phyloP scores from a whole-genome alignment of 2,797 vertebrate species.

The Tinamus major region DNA sequence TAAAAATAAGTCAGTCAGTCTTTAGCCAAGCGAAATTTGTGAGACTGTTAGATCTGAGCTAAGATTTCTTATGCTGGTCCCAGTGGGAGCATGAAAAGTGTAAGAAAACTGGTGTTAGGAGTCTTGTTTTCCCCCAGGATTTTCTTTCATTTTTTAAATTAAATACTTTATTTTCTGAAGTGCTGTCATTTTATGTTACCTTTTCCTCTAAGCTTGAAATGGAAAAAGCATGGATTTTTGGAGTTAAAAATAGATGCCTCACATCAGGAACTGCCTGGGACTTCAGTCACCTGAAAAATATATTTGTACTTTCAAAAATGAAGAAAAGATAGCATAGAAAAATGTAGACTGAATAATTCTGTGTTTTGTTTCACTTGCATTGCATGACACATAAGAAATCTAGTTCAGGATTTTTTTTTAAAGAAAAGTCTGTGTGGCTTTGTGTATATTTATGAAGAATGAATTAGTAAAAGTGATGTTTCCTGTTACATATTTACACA shows the following conservation, averaged over 20 bases:
- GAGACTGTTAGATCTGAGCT: background rate
- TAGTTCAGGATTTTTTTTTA: background rate
- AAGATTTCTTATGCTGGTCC: background rate
- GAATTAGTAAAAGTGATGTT: background rate
- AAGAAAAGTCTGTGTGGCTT: background rate
- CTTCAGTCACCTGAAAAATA: background rate
- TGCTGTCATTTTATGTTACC: background rate
- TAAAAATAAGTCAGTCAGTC: background rate
- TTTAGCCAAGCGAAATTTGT: background rate
- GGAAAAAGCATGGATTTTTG: background rate
- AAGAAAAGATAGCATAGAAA: background rate
- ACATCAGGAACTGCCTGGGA: background rate
- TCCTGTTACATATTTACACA: background rate
- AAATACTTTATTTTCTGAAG: background rate
- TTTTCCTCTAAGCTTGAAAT: background rate
- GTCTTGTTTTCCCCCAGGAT: background rate
- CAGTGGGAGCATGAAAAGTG: background rate
- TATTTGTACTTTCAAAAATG: background rate
- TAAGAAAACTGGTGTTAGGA: background rate
- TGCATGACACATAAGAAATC: background rate
- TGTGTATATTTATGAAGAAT: background rate
- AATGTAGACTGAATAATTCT: background rate
- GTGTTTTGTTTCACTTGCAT: background rate
- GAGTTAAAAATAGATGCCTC: background rate
- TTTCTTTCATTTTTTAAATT: conserved; percentile 10